These are phyloP conservation scores for Drymonia ruficornis DNA, from an alignment of 2,888 invertebrate genomes.

Conservation along the genomic window DNA sequence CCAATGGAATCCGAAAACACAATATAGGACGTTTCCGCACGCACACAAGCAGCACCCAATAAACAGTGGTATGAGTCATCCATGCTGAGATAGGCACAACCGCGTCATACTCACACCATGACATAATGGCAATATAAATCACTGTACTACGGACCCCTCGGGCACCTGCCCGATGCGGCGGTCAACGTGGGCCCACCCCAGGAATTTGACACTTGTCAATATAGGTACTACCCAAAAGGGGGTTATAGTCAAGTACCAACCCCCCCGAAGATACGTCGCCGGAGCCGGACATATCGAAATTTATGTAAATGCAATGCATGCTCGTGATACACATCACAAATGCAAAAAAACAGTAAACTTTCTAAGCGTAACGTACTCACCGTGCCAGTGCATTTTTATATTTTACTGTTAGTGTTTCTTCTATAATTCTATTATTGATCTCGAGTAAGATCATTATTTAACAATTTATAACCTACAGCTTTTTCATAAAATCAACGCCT, in stretches of 20 bases:
- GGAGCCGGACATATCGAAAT: conserved; percentile 35
- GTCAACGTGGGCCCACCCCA: conserved; percentile 83
- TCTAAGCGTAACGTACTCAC: conserved; percentile 89
- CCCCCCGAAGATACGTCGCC: conserved; percentile 42
- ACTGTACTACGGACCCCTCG: conserved; percentile 33
- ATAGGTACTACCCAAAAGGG: conserved; percentile 59
- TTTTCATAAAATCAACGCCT: conserved; percentile 83
- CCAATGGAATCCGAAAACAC: conserved; percentile 69
- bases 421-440: conserved; percentile 99
- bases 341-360: conserved; percentile 77
- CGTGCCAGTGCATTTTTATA: conserved; percentile 98
- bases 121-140: conserved; percentile 49
- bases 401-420: conserved; percentile 97
- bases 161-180: conserved; percentile 43
- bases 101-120: conserved; percentile 62
- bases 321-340: conserved; percentile 57
- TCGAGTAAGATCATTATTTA: conserved; percentile 97
- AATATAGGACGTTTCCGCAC: conserved; percentile 74
- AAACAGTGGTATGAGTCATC: conserved; percentile 78
- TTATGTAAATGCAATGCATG: conserved; percentile 39
- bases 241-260: conserved; percentile 66
- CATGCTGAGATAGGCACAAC: conserved; percentile 71
- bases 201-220: conserved; percentile 80
- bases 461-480: conserved; percentile 83
- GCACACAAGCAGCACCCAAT: conserved; percentile 62